Percentiles rank a stretch among this genome's conserved stretches.
phyloP scores from a whole-genome alignment of 2,888 invertebrate species.

The Drosophila dives region DNA sequence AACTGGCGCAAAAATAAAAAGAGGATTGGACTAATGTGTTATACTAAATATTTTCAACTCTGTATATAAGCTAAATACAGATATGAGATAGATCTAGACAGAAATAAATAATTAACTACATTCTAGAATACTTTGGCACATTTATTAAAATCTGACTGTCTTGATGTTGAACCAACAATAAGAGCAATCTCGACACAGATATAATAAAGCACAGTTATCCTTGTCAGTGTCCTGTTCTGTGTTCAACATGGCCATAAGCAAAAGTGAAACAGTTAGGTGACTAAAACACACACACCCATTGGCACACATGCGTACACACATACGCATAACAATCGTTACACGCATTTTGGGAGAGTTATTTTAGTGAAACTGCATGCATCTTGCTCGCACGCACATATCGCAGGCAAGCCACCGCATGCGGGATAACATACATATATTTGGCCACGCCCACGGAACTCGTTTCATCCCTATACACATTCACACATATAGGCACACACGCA shows the following conservation, averaged over 20 bases:
- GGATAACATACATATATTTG: slow-evolving; percentile 24
- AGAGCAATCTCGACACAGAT: slow-evolving; percentile 25
- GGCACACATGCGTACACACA: not conserved
- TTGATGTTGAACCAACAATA: slow-evolving; percentile 12
- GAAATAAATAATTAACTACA: not conserved
- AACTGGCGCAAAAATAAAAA: slow-evolving; percentile 5
- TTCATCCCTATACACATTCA: slow-evolving; percentile 51
- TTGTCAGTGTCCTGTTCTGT: slow-evolving; percentile 18
- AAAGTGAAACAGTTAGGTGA: slow-evolving; percentile 34
- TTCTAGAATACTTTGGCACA: not conserved
- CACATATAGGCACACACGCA: slow-evolving; percentile 5
- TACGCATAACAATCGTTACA: slow-evolving; percentile 48
- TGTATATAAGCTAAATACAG: not conserved
- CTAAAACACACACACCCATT: slow-evolving; percentile 9
- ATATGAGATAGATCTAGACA: not conserved
- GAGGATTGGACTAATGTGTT: not conserved
- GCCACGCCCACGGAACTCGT: slow-evolving; percentile 63
- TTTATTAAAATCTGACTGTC: not conserved
- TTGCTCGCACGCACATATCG: slow-evolving; percentile 35
- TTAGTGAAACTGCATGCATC: slow-evolving; percentile 25
- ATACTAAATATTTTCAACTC: too few species aligned
- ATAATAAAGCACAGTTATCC: slow-evolving; percentile 7
- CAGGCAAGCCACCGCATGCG: slow-evolving; percentile 28
- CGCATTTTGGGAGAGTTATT: slow-evolving; percentile 61
- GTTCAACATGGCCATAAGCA: slow-evolving; percentile 22